Conservation (phyloP, 2,888 invertebrate genomes). For the Lucinisca nassula region DNA sequence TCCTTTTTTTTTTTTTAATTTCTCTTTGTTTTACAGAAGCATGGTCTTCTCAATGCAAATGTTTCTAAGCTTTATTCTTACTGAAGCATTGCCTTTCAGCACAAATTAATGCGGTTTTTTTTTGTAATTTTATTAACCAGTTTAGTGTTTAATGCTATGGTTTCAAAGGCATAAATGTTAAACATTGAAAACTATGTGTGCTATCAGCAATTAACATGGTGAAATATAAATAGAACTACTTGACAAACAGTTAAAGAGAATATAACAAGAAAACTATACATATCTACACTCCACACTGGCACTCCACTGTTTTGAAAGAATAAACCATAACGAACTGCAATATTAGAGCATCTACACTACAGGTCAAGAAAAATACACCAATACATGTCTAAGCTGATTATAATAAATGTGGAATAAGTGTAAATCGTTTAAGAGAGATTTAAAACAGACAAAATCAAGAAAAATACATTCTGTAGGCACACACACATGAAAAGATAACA, state of each 20-base stretch:
- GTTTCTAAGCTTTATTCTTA: no score
- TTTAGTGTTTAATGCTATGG: neutral
- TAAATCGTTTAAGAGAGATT: neutral
- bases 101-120: no score
- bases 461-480: slow-evolving; percentile 27
- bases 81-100: no score
- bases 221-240: slow-evolving; percentile 17
- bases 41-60: no score
- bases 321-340: neutral
- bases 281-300: neutral
- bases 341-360: slow-evolving; percentile 43
- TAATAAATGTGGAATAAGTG: slow-evolving; percentile 51
- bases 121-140: neutral
- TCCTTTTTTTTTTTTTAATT: no score
- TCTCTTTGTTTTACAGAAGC: no score
- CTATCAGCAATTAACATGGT: slow-evolving; percentile 9
- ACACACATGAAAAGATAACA: slow-evolving; percentile 30
- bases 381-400: slow-evolving; percentile 61
- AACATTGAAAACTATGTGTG: neutral
- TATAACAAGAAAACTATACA: slow-evolving; percentile 16
- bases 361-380: slow-evolving; percentile 56
- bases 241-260: slow-evolving; percentile 13
- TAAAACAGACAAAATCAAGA: neutral
- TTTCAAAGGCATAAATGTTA: neutral
- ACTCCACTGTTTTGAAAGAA: neutral